Evolutionary conservation across 2,888 invertebrate species (phyloP).

Genomic region (Axea sp.): DNA sequence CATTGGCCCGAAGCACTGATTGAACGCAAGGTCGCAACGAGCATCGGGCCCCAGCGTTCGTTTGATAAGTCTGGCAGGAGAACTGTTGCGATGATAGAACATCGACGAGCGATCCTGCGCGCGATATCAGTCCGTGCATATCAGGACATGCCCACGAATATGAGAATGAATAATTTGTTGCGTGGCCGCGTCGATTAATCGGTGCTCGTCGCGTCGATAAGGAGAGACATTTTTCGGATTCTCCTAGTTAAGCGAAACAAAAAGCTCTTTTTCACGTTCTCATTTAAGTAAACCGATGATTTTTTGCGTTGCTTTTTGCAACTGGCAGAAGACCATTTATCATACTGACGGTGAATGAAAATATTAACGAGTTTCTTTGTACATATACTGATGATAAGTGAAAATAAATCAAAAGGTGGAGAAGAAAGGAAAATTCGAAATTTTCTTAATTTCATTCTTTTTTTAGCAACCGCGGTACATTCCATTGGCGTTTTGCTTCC

Average conservation of each 20-base stretch:
- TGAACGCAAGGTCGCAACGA: slow-evolving; percentile 27
- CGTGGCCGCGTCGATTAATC: slow-evolving; percentile 42
- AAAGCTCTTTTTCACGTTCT: slow-evolving; percentile 13
- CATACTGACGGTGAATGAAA: slow-evolving; percentile 40
- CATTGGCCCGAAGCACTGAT: slow-evolving; percentile 30
- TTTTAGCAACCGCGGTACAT: too few relatives aligned
- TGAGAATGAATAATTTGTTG: slow-evolving; percentile 30
- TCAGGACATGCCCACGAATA: slow-evolving; percentile 11
- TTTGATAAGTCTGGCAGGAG: slow-evolving; percentile 47
- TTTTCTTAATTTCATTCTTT: too few relatives aligned
- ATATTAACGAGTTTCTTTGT: slow-evolving; percentile 44
- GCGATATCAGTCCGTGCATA: too few relatives aligned
- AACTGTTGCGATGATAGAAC: slow-evolving; percentile 34
- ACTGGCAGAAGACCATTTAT: slow-evolving; percentile 28
- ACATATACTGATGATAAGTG: too few relatives aligned
- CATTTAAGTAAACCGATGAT: slow-evolving; percentile 30
- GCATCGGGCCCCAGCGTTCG: slow-evolving; percentile 28
- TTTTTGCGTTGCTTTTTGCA: slow-evolving; percentile 20
- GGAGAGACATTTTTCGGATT: slow-evolving; percentile 41
- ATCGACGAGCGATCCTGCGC: slow-evolving; percentile 24
- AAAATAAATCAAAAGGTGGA: too few relatives aligned
- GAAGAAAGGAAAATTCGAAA: too few relatives aligned
- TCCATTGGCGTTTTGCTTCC: too few relatives aligned
- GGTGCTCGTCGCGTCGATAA: slow-evolving; percentile 28
- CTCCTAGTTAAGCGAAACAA: slow-evolving; percentile 20